Evolutionary conservation across 2,113 vertebrate species (phyloP), one percentile per base, ranked within the genome.

Genomic region (Eidolon helvum): DNA sequence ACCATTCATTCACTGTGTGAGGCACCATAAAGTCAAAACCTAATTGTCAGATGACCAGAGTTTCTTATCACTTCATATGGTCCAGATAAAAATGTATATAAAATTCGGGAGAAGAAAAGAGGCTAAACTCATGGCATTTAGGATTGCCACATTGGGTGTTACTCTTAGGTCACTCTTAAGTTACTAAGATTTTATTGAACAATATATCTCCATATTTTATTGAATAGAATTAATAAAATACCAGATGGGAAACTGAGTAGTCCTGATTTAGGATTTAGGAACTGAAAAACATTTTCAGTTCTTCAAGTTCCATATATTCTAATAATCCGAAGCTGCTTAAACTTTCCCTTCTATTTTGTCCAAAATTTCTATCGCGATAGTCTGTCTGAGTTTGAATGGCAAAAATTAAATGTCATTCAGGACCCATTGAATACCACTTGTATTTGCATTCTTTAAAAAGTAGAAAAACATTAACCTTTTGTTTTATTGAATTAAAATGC

Each of bases 401-500:
- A 98, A 98, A 98, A 98, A 98, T 98, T 98, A 98, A 98, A 98
- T 98, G 98, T 98, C 98, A 98, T 98, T 98, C 96, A 98, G 97
- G 96, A 98, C 97, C 97, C 96, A 97, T 0, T 98, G 98, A 98
- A 98, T 97, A 96, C 95, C 97, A 97, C 95, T 98, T 98, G 92
- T 98, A 99, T 99, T 98, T 98, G 98, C 98, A 98, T 99, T 98
- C 97, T 95, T 99, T 98, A 98, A 98, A 98, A 98, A 98, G 96
- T 97, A 97, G 97, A 98, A 98, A 98, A 98, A 98, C 98, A 98
- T 98, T 98, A 99, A 99, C 98, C 98, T 99, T 99, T 99, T 99
- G 98, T 99, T 99, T 99, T 99, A 98, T 99, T 99, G 98, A 99
- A 99, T 99, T 99, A 99, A 99, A 99, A 99, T 99, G 98, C 98